Conservation (phyloP, 35 echinoderm and acorn worm species). For the Eucidaris tribuloides region DNA sequence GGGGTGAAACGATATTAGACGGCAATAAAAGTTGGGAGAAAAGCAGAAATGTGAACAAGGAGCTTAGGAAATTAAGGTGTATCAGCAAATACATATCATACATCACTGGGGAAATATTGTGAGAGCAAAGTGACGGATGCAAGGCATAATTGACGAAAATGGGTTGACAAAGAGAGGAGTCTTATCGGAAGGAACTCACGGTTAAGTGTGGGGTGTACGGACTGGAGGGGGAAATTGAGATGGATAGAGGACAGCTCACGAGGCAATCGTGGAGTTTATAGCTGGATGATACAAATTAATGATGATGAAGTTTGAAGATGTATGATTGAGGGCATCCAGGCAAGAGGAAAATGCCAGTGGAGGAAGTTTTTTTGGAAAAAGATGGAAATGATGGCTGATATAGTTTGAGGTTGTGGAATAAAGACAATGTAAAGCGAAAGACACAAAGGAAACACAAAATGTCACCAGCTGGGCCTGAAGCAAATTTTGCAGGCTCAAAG, state of each 20-base stretch:
- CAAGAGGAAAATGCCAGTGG: too few relatives aligned
- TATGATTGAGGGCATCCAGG: too few relatives aligned
- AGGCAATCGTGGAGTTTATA: conserved; percentile 15
- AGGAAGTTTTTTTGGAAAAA: too few relatives aligned
- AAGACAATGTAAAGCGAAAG: too few relatives aligned
- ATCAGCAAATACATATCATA: conserved; percentile 18
- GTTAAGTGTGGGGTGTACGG: conserved; percentile 19
- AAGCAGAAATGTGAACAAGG: conserved; percentile 4
- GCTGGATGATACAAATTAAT: too few relatives aligned
- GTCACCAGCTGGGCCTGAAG: too few relatives aligned
- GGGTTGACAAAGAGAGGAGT: background rate
- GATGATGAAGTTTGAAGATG: too few relatives aligned
- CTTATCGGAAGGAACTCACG: conserved; percentile 7
- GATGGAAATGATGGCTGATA: too few relatives aligned
- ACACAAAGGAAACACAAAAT: too few relatives aligned
- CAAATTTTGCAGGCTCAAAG: too few relatives aligned
- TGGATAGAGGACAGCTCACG: conserved; percentile 11
- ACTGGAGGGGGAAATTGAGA: conserved; percentile 11
- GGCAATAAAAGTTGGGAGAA: background rate
- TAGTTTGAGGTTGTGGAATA: too few relatives aligned
- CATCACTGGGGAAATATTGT: conserved; percentile 25
- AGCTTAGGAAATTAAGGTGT: conserved; percentile 24
- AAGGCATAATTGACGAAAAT: background rate
- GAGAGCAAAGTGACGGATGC: background rate
- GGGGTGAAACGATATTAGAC: background rate